A percentile compares a stretch with the other conserved stretches of the same genome.
Conservation (phyloP, 1,140 invertebrate genomes). For the Scaptomyza hsui region DNA sequence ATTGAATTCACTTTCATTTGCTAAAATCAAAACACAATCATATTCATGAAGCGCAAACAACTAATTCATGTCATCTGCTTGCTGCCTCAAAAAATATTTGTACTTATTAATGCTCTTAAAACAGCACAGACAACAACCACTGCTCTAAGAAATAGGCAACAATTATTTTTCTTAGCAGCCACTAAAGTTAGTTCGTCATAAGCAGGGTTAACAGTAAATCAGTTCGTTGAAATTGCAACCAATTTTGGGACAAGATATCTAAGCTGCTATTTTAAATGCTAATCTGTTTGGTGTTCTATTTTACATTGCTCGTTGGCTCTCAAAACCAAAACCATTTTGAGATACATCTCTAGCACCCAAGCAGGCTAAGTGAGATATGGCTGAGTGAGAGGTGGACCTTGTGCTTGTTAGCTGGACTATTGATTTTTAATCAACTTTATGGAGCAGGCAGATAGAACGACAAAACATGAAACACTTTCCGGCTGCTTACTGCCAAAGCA, state of each 20-base stretch:
- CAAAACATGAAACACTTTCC: slow-evolving; percentile 80
- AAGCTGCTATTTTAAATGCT: slow-evolving; percentile 71
- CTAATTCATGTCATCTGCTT: slow-evolving; percentile 46
- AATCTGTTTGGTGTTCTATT: slow-evolving; percentile 58
- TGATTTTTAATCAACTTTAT: slow-evolving; percentile 78
- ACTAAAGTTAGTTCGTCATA: slow-evolving; percentile 40
- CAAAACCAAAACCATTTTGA: slow-evolving; percentile 47
- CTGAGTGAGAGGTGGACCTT: neutral
- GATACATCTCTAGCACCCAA: slow-evolving; percentile 21
- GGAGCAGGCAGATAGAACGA: slow-evolving; percentile 31
- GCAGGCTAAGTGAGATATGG: neutral
- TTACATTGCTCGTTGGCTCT: slow-evolving; percentile 40
- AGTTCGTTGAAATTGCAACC: slow-evolving; percentile 1
- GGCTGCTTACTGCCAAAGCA: slow-evolving; percentile 60
- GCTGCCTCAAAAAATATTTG: neutral
- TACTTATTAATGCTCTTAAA: slow-evolving; percentile 13
- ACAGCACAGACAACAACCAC: slow-evolving; percentile 10
- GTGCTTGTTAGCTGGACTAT: slow-evolving; percentile 45
- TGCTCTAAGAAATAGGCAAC: slow-evolving; percentile 46
- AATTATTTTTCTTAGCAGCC: slow-evolving; percentile 22
- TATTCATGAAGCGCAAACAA: slow-evolving; percentile 55
- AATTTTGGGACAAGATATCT: slow-evolving; percentile 37
- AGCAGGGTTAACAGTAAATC: slow-evolving; percentile 3
- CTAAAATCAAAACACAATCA: slow-evolving; percentile 25
- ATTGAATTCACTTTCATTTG: slow-evolving; percentile 1